Percentiles rank a stretch among this genome's conserved stretches.
Conservation (phyloP, 2,113 vertebrate genomes). For the Heliornis fulica region DNA sequence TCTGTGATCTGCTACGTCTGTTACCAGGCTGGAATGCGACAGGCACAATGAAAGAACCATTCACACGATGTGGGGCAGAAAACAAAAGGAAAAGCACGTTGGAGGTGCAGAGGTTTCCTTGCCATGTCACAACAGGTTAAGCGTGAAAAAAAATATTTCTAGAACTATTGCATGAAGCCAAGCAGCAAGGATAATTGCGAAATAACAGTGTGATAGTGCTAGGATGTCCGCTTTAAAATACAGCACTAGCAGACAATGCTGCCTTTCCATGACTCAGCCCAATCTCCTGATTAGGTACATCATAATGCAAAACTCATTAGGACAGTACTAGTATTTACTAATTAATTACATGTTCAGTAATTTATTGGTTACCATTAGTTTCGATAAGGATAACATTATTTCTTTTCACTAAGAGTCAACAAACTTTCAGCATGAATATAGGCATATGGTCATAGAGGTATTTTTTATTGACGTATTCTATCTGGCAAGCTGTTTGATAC, state of each 20-base stretch:
- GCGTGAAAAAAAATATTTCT: background rate
- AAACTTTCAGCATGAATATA: background rate
- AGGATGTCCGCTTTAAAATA: background rate
- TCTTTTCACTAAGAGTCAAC: background rate
- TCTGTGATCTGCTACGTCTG: background rate
- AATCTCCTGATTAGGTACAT: background rate
- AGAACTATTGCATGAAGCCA: background rate
- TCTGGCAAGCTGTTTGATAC: background rate
- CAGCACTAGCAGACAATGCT: fast-evolving
- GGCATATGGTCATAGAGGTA: background rate
- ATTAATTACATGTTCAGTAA: background rate
- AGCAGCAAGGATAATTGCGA: background rate
- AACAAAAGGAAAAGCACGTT: background rate
- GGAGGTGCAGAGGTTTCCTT: background rate
- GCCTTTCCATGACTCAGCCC: background rate
- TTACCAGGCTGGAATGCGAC: background rate
- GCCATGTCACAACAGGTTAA: background rate
- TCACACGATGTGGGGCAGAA: background rate
- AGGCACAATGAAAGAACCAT: background rate
- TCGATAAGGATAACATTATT: background rate
- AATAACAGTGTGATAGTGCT: background rate
- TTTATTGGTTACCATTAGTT: background rate
- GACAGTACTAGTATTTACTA: background rate
- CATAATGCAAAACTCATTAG: background rate
- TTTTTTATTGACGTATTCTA: background rate